Conservation (phyloP, 2,888 invertebrate genomes). For the Oligia strigilis region DNA sequence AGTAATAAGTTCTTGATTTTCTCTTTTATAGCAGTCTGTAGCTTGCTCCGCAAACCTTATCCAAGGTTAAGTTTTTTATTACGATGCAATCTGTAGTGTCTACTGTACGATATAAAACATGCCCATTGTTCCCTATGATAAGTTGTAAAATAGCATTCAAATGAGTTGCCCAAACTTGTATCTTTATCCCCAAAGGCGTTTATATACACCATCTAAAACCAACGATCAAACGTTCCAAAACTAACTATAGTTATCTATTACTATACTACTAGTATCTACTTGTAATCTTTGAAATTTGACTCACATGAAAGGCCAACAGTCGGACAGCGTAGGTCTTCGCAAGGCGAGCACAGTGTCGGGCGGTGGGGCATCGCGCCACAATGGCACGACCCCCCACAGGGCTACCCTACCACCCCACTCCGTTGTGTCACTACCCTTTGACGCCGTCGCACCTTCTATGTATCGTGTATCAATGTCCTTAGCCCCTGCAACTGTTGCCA, state of each 20-base stretch:
- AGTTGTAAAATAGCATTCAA: constrained; percentile 18
- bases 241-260: neutral
- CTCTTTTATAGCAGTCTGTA: neutral
- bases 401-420: constrained; percentile 82
- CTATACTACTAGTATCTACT: constrained; percentile 14
- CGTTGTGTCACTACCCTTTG: constrained; percentile 77
- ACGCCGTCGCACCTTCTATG: constrained; percentile 74
- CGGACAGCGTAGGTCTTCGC: constrained; percentile 81
- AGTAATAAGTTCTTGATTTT: neutral
- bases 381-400: constrained; percentile 84
- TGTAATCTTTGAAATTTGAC: constrained; percentile 43
- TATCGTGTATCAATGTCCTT: constrained; percentile 66
- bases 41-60: neutral
- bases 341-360: constrained; percentile 82
- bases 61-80: neutral
- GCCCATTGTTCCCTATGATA: neutral
- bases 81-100: neutral
- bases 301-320: constrained; percentile 88
- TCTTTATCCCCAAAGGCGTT: constrained; percentile 6
- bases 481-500: constrained; percentile 52
- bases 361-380: constrained; percentile 82
- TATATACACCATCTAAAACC: constrained; percentile 14
- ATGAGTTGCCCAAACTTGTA: constrained; percentile 27
- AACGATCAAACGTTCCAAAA: constrained; percentile 11
- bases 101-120: neutral